Conservation (phyloP, 2,113 vertebrate species). For the Cariama cristata region DNA sequence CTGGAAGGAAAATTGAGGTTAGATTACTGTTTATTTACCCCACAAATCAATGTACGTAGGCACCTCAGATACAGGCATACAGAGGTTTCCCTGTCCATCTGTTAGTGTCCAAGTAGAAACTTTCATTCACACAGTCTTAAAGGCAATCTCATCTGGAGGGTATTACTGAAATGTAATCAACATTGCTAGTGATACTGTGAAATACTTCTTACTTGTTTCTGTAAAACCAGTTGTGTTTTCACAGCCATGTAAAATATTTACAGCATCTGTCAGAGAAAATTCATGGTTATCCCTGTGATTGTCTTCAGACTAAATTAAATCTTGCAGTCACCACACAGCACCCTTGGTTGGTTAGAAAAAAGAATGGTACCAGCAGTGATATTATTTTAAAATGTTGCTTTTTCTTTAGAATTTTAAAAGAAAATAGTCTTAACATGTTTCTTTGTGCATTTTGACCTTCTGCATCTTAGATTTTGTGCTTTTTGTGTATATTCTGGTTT, state of each 20-base stretch:
- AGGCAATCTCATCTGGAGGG: not conserved
- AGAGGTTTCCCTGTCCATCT: not conserved
- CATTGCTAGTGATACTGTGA: not conserved
- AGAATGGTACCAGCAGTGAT: not conserved
- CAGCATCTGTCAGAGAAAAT: not conserved
- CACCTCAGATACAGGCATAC: not conserved
- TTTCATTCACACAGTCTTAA: not conserved
- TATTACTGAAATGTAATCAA: not conserved
- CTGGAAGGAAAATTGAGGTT: not conserved
- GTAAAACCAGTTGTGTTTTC: not conserved
- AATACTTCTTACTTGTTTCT: conserved; percentile 5
- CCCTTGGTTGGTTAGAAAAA: not conserved
- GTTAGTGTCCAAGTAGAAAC: not conserved
- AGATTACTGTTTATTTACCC: not conserved
- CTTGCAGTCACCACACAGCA: not conserved
- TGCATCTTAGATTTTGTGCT: rapidly evolving
- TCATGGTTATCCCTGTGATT: not conserved
- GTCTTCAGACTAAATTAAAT: not conserved
- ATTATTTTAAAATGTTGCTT: not conserved
- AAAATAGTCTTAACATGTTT: not conserved
- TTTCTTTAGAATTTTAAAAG: not conserved
- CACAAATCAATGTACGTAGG: not conserved
- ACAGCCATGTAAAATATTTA: conserved; percentile 13
- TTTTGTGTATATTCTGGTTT: not conserved
- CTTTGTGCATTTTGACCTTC: not conserved